Evolutionary conservation across 2,888 invertebrate genomes (phyloP).

Genomic region (Caenorhabditis sulstoni): DNA sequence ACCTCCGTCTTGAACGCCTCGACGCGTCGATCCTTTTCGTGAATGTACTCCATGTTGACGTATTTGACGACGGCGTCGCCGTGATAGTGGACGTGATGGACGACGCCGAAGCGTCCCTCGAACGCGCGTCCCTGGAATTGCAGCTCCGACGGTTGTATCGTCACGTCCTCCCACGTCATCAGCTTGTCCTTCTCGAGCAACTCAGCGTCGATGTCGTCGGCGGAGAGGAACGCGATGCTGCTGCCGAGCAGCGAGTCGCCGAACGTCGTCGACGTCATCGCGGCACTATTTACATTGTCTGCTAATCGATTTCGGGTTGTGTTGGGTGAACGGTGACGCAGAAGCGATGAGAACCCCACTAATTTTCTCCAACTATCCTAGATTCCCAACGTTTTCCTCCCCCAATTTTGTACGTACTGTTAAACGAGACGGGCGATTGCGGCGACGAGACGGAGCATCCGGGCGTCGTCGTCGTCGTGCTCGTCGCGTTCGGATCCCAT

Average conservation of each 20-base stretch:
- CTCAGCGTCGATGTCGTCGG: conserved; percentile 15
- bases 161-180: conserved; percentile 53
- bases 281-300: conserved; percentile 45
- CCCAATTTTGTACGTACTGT: conserved; percentile 16
- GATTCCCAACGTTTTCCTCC: too few relatives aligned
- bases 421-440: conserved; percentile 26
- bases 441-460: conserved; percentile 10
- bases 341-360: too few relatives aligned
- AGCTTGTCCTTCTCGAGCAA: neutral
- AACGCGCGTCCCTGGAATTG: conserved; percentile 30
- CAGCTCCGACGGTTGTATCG: conserved; percentile 45
- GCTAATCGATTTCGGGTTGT: too few relatives aligned
- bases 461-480: conserved; percentile 6
- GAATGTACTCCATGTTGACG: conserved; percentile 91
- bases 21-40: conserved; percentile 87
- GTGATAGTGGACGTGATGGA: conserved; percentile 80
- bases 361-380: too few relatives aligned
- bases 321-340: too few relatives aligned
- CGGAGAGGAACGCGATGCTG: neutral
- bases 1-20: conserved; percentile 96
- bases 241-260: neutral
- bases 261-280: conserved; percentile 29
- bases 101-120: conserved; percentile 52
- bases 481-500: conserved; percentile 25
- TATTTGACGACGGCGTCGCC: conserved; percentile 94